phyloP scores from a whole-genome alignment of 1,140 invertebrate genomes.

The Arion vulgaris region DNA sequence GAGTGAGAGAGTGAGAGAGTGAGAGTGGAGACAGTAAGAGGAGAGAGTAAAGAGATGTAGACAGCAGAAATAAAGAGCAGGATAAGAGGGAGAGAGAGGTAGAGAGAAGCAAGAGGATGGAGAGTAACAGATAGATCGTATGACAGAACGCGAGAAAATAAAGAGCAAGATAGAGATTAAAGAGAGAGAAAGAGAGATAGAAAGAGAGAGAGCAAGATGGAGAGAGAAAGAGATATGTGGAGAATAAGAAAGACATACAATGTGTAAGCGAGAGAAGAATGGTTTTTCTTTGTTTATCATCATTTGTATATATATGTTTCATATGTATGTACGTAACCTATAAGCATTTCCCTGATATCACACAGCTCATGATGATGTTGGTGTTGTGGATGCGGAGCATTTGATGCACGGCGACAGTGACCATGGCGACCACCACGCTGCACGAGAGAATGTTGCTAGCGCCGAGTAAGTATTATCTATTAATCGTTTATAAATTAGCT shows the following conservation, averaged over 20 bases:
- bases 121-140: background rate
- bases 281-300: too few relatives aligned
- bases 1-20: too few relatives aligned
- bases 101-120: background rate
- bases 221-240: background rate
- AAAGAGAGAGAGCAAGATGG: background rate
- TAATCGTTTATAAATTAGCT: too few relatives aligned
- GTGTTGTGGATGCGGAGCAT: background rate
- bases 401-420: background rate
- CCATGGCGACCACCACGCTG: background rate
- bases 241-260: background rate
- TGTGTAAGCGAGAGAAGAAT: background rate
- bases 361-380: background rate
- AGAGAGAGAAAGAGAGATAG: background rate
- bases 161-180: background rate
- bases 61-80: background rate
- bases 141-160: background rate
- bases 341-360: too few relatives aligned
- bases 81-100: background rate
- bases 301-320: too few relatives aligned
- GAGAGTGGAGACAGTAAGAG: too few relatives aligned
- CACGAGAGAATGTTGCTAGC: background rate
- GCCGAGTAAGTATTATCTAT: background rate
- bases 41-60: background rate
- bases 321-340: too few relatives aligned